Evolutionary conservation across 2,113 vertebrate genomes (phyloP).

Genomic region (Nothoprocta pentlandii): DNA sequence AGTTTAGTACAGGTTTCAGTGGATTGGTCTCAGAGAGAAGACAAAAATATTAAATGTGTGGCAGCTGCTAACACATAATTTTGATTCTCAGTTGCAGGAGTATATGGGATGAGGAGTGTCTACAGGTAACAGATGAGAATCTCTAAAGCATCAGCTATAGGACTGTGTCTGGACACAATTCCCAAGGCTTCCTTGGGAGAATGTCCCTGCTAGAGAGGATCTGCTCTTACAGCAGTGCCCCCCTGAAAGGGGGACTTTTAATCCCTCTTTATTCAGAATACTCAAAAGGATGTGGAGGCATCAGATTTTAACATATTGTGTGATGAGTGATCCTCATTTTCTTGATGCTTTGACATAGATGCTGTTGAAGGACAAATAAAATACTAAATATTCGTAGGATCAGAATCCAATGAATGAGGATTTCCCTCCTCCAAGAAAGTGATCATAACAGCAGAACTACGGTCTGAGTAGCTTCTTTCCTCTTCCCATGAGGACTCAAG

Average conservation of each 20-base stretch:
- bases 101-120: neutral
- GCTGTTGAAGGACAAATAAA: neutral
- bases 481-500: neutral
- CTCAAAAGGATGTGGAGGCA: neutral
- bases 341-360: neutral
- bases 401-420: neutral
- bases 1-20: neutral
- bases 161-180: neutral
- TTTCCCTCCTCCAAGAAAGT: neutral
- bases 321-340: neutral
- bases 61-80: neutral
- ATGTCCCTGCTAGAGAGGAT: neutral
- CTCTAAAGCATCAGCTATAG: constrained; percentile 3
- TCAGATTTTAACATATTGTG: neutral
- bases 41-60: neutral
- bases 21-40: neutral
- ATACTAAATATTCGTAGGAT: neutral
- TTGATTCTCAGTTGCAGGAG: constrained; percentile 18
- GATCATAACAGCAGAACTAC: neutral
- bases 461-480: neutral
- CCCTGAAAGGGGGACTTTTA: neutral
- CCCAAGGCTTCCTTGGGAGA: neutral
- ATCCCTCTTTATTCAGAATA: neutral
- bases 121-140: neutral
- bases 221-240: neutral